Base-by-base conservation (phyloP, 2,888 invertebrate species). In the Tortrix viridana region DNA sequence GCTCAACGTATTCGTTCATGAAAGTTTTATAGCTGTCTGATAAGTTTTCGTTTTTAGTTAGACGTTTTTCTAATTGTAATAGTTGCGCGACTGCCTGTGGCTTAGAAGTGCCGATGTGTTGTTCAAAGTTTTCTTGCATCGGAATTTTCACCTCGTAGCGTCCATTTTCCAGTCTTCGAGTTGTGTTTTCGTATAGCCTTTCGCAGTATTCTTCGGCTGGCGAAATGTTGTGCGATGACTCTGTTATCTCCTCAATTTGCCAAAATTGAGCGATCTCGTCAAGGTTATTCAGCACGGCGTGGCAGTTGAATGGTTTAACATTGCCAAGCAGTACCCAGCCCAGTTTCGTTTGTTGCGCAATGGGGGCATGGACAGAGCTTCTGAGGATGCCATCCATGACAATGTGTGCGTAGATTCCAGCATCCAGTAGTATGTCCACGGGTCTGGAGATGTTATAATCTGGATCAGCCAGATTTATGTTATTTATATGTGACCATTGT, bases 261-360 rank as follows among this genome's bases (percentile, higher is more conserved):
- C 46, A 46, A 46, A 46, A 46, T 46, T 46, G 46, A 46, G 46
- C 18, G 19, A 46, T 46, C n/a, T 46, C 46, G 12, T 46, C 46
- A 19, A 46, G 19, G 46, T 58, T 58, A 20, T 48, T 48, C 14
- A 58, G 20, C 9, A 58, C 48, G 16, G 49, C 41, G 26, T 58
- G 58, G 23, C 58, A 58, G 16, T 58, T 58, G n/a, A 49, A 58
- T 2, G 58, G 37, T 49, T 49, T 58, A 3, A 49, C 49, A 22
- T 49, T 56, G 20, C 47, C 47, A n/a, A 56, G 23, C 1, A 47
- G 38, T 2, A 47, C 22, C 56, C 46, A 46, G 12, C 46, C 46
- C 12, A 46, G 19, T 20, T 19, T 20, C 3, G 46, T 46, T 46
- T 46, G 46, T 12, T 44, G 44, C 18, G 44, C 44, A 9, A 44